Percentiles rank a stretch among this genome's conserved stretches.
Conservation (phyloP, 2,888 invertebrate species). For the Sericinus montela region DNA sequence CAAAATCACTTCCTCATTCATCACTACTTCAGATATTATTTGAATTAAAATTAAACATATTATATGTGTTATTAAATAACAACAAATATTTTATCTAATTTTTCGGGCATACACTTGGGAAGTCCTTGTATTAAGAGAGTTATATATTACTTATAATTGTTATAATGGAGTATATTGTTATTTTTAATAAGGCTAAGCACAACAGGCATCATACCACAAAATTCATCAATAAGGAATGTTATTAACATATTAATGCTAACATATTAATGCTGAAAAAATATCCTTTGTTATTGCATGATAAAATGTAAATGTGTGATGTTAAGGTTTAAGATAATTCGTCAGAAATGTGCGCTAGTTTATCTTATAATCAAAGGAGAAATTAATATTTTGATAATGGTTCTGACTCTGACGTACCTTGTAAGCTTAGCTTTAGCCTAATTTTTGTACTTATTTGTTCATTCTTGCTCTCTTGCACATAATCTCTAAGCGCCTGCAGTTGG, state of each 20-base stretch:
- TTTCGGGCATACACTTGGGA: no score
- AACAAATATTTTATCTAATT: no score
- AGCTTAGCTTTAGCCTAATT: conserved; percentile 9
- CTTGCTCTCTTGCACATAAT: conserved; percentile 14
- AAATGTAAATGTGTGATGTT: neutral
- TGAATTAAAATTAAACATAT: no score
- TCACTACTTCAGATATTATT: no score
- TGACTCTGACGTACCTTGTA: neutral
- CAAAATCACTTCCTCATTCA: no score
- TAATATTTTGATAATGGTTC: neutral
- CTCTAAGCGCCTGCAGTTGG: conserved; percentile 17
- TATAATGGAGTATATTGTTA: no score
- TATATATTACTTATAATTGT: no score
- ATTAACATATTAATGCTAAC: neutral
- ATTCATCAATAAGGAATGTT: conserved; percentile 4
- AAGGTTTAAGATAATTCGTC: neutral
- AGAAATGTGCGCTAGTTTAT: neutral
- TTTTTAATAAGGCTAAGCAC: no score
- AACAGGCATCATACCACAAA: conserved; percentile 16
- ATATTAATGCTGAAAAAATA: no score
- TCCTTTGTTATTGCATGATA: neutral
- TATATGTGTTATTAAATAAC: no score
- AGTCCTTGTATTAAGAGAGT: no score
- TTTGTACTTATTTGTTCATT: conserved; percentile 14
- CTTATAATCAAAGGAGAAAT: no score